A percentile compares a stretch with the other conserved stretches of the same genome.
These are phyloP conservation scores for Sebastes hopkinsi DNA, from an alignment of 2,797 vertebrate genomes.

Conservation along the genomic window DNA sequence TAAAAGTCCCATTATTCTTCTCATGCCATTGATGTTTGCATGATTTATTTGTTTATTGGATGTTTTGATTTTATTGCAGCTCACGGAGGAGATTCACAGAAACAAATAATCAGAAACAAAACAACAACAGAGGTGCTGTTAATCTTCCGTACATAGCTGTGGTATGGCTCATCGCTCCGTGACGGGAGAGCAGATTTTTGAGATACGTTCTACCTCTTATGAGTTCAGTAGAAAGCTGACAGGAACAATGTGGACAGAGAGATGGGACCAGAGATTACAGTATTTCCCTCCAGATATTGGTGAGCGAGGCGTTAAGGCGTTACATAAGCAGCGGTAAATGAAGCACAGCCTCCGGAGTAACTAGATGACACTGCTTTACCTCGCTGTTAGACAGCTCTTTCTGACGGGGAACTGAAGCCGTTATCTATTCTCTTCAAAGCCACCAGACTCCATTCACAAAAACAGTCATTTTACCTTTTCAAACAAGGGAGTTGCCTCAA, in stretches of 20 bases:
- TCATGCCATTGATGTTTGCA: constrained; percentile 6
- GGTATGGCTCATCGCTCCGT: background rate
- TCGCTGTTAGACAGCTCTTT: too few relatives aligned
- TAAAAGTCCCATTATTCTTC: constrained; percentile 18
- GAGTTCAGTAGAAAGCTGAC: background rate
- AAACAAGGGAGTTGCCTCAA: too few relatives aligned
- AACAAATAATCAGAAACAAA: background rate
- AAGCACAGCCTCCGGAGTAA: background rate
- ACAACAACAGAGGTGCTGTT: background rate
- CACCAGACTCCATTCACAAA: too few relatives aligned
- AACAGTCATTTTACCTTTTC: too few relatives aligned
- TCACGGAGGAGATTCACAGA: background rate
- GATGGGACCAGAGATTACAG: background rate
- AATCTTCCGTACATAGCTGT: background rate
- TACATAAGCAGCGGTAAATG: background rate
- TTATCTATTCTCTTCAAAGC: too few relatives aligned
- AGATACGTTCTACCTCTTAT: background rate
- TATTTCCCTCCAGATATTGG: background rate
- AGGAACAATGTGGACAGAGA: background rate
- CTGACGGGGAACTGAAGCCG: too few relatives aligned
- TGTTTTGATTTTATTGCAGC: constrained; percentile 16
- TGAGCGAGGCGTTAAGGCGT: background rate
- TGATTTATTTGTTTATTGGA: constrained; percentile 29
- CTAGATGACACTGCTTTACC: too few relatives aligned
- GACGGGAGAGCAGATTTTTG: background rate